Evolutionary conservation across 2,888 invertebrate species (phyloP).

Genomic region (Cryptocephalus primarius): DNA sequence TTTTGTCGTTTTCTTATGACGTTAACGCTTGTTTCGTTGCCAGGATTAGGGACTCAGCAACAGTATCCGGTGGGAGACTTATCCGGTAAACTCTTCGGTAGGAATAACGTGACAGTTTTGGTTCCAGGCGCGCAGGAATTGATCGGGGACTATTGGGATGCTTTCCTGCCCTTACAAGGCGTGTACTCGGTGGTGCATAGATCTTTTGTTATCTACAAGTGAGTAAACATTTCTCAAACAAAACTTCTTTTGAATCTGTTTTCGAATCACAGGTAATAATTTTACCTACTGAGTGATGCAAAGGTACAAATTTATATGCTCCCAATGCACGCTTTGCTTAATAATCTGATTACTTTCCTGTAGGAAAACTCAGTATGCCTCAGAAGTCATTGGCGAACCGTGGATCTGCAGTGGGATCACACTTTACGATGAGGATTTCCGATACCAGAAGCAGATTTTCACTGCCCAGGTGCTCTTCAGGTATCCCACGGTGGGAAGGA

Average conservation of each 20-base stretch:
- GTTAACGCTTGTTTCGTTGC: slow-evolving; percentile 2
- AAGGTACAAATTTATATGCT: neutral
- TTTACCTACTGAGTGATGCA: neutral
- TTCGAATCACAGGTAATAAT: neutral
- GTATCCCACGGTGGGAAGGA: slow-evolving; percentile 79
- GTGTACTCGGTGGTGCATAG: slow-evolving; percentile 67
- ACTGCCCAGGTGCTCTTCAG: slow-evolving; percentile 64
- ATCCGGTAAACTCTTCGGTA: slow-evolving; percentile 70
- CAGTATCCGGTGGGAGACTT: slow-evolving; percentile 85
- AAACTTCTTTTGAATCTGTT: too few species aligned
- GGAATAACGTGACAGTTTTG: slow-evolving; percentile 58
- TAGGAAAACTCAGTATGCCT: slow-evolving; percentile 41
- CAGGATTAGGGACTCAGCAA: slow-evolving; percentile 73
- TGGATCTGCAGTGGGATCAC: slow-evolving; percentile 57
- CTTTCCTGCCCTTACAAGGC: slow-evolving; percentile 75
- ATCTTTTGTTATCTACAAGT: slow-evolving; percentile 68
- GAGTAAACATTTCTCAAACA: slow-evolving; percentile 21
- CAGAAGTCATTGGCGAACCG: slow-evolving; percentile 36
- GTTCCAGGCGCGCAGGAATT: slow-evolving; percentile 63
- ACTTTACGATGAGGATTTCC: slow-evolving; percentile 51
- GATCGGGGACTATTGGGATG: slow-evolving; percentile 69
- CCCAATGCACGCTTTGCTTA: neutral
- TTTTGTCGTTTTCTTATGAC: too few species aligned
- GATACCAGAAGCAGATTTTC: slow-evolving; percentile 59
- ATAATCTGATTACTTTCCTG: neutral